Percentiles rank a stretch among this genome's conserved stretches.
These are phyloP conservation scores for Leptobrachium leishanense DNA, from an alignment of 2,113 vertebrate genomes.

Conservation along the genomic window DNA sequence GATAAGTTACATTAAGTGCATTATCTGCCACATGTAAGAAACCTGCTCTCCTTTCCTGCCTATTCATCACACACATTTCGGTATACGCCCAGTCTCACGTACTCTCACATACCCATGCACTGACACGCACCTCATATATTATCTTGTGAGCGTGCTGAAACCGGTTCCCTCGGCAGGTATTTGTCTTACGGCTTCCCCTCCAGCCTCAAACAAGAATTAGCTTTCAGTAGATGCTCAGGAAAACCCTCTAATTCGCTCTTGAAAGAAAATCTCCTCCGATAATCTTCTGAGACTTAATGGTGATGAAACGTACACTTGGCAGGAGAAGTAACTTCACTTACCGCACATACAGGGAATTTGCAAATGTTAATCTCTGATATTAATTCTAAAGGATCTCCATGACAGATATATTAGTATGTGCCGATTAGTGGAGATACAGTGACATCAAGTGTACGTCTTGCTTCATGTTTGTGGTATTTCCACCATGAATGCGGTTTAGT, in stretches of 20 bases:
- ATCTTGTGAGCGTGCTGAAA: constrained; percentile 3
- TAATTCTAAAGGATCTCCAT: neutral
- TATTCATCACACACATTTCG: constrained; percentile 17
- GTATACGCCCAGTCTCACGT: neutral
- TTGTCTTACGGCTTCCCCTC: neutral
- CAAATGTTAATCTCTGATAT: neutral
- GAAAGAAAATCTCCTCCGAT: constrained; percentile 15
- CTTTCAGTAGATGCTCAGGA: neutral
- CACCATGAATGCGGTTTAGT: neutral
- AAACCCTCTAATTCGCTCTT: neutral
- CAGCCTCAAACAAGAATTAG: constrained; percentile 5
- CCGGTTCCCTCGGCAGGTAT: constrained; percentile 6
- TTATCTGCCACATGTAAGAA: neutral
- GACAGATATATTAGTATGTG: neutral
- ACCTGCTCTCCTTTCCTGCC: neutral
- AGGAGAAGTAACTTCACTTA: neutral
- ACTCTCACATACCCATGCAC: neutral
- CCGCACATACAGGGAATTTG: neutral
- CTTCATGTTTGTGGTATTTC: neutral
- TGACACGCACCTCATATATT: neutral
- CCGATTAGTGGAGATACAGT: neutral
- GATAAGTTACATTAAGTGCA: too few relatives aligned
- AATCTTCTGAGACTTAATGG: constrained; percentile 22
- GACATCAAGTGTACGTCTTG: constrained; percentile 24
- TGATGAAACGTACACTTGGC: constrained; percentile 32